phyloP scores from a whole-genome alignment of 2,113 vertebrate species.

The Callospermophilus lateralis region DNA sequence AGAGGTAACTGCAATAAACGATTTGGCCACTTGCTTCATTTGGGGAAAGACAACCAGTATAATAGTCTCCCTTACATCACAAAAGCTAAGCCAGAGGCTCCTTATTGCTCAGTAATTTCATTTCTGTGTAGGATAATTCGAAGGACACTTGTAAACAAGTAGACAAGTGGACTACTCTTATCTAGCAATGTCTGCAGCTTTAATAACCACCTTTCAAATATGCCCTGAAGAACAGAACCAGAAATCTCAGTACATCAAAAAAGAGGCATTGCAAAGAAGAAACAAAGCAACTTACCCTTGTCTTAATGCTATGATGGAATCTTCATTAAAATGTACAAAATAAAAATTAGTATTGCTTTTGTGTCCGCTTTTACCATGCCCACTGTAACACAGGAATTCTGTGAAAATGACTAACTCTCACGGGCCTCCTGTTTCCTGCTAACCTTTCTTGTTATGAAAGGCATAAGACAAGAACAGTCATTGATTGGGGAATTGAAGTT shows the following conservation, averaged over 20 bases:
- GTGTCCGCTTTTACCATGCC: slow-evolving; percentile 21
- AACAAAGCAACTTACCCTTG: not conserved
- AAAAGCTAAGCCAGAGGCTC: slow-evolving; percentile 58
- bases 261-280: slow-evolving; percentile 27
- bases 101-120: slow-evolving; percentile 23
- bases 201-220: slow-evolving; percentile 37
- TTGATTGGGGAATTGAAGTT: slow-evolving; percentile 77
- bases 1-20: slow-evolving; percentile 5
- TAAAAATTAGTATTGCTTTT: slow-evolving; percentile 24
- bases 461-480: slow-evolving; percentile 76
- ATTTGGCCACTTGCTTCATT: slow-evolving; percentile 29
- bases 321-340: slow-evolving; percentile 58
- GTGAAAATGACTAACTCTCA: slow-evolving; percentile 59
- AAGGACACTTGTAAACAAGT: not conserved
- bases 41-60: not conserved
- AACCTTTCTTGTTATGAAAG: slow-evolving; percentile 78
- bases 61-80: not conserved
- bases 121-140: slow-evolving; percentile 14
- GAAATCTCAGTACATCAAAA: slow-evolving; percentile 47
- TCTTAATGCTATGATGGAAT: slow-evolving; percentile 9
- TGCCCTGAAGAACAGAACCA: not conserved
- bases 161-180: not conserved
- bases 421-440: slow-evolving; percentile 44
- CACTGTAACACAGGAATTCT: slow-evolving; percentile 14
- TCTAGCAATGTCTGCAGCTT: not conserved